A percentile compares a stretch with the other conserved stretches of the same genome.
These are phyloP conservation scores for Pachypanchax playfairii DNA, from an alignment of 2,113 vertebrate genomes.

Conservation along the genomic window DNA sequence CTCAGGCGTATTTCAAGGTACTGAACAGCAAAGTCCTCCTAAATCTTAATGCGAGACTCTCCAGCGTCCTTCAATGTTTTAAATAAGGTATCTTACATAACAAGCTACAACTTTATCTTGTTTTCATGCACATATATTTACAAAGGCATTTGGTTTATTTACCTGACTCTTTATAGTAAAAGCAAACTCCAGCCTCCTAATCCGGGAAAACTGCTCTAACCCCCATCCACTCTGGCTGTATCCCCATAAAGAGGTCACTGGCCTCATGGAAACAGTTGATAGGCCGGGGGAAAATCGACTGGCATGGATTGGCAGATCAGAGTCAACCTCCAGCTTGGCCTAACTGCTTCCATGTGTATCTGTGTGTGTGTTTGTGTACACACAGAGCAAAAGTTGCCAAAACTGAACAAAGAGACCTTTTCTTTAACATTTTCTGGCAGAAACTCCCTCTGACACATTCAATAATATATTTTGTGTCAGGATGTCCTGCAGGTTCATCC, in stretches of 20 bases:
- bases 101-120: slow-evolving; percentile 22
- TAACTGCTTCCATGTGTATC: slow-evolving; percentile 72
- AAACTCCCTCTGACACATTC: slow-evolving; percentile 37
- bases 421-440: slow-evolving; percentile 41
- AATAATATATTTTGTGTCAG: slow-evolving; percentile 7
- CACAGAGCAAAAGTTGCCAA: slow-evolving; percentile 47
- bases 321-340: slow-evolving; percentile 63
- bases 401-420: slow-evolving; percentile 63
- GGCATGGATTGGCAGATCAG: slow-evolving; percentile 69
- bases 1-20: slow-evolving; percentile 45
- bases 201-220: slow-evolving; percentile 17
- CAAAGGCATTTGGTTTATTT: slow-evolving; percentile 14
- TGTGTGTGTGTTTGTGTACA: slow-evolving; percentile 34
- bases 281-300: slow-evolving; percentile 67
- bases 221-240: slow-evolving; percentile 21
- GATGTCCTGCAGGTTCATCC: slow-evolving; percentile 1
- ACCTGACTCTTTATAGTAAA: slow-evolving; percentile 24
- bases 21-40: background rate
- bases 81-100: slow-evolving; percentile 21
- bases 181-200: slow-evolving; percentile 34
- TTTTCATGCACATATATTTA: slow-evolving; percentile 9
- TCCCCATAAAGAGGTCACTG: slow-evolving; percentile 63
- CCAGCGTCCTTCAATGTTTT: slow-evolving; percentile 7
- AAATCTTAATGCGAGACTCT: background rate
- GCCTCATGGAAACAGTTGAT: slow-evolving; percentile 73